Conservation (phyloP, 2,113 vertebrate species). For the Maccullochella peelii region DNA sequence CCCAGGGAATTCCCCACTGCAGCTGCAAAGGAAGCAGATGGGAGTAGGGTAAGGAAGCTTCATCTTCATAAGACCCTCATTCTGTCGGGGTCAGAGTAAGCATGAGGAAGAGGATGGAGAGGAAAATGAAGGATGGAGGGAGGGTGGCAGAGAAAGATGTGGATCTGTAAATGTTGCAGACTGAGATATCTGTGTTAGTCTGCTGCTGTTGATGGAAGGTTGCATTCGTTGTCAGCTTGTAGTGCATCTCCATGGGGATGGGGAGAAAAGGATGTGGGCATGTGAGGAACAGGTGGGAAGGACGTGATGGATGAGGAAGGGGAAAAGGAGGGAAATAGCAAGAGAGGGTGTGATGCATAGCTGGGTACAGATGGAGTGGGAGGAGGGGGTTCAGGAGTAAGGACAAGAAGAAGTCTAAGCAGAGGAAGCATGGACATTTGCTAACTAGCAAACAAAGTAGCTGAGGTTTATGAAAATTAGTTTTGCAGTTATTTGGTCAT, state of each 20-base stretch:
- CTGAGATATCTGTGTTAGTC: constrained; percentile 55
- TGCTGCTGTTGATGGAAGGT: constrained; percentile 31
- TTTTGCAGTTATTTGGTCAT: neutral
- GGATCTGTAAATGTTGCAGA: constrained; percentile 64
- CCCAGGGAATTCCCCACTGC: constrained; percentile 44
- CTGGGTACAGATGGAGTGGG: constrained; percentile 16
- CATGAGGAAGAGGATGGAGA: constrained; percentile 24
- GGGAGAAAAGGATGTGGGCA: neutral
- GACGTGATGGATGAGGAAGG: constrained; percentile 43
- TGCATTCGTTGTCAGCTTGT: constrained; percentile 43
- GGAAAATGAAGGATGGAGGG: constrained; percentile 32
- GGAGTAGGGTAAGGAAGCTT: constrained; percentile 45
- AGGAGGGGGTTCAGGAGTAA: neutral
- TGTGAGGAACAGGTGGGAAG: constrained; percentile 25
- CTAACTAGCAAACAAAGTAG: neutral
- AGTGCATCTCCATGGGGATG: neutral
- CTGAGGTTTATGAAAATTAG: no score
- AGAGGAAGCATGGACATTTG: neutral
- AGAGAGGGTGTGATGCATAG: constrained; percentile 5
- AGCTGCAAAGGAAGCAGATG: constrained; percentile 53
- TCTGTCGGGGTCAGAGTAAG: constrained; percentile 39
- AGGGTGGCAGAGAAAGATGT: constrained; percentile 26
- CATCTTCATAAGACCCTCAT: constrained; percentile 70
- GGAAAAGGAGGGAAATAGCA: neutral
- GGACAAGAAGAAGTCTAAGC: neutral